Percentiles rank a stretch among this genome's conserved stretches.
Conservation (phyloP, 2,797 vertebrate species). For the Oryzias dopingdopingensis region DNA sequence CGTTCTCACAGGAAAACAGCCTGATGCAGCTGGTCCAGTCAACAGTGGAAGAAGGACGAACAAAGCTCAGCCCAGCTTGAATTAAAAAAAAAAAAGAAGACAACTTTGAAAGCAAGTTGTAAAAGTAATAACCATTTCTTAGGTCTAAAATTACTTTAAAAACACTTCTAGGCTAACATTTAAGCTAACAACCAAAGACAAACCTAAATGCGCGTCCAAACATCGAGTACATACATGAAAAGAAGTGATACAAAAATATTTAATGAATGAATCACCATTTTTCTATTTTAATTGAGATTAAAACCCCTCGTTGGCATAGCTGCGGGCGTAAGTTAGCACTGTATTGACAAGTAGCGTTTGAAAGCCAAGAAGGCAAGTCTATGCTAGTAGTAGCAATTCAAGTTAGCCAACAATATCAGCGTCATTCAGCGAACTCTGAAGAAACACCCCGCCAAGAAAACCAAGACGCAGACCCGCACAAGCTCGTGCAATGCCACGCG, state of each 20-base stretch:
- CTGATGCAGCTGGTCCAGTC: constrained; percentile 18
- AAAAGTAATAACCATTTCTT: too few species aligned
- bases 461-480: neutral
- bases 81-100: neutral
- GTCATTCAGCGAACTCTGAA: constrained; percentile 12
- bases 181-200: neutral
- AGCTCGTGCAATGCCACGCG: fast-evolving
- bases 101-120: neutral
- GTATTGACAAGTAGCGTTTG: neutral
- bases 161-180: too few species aligned
- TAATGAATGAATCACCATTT: too few species aligned
- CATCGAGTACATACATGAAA: neutral
- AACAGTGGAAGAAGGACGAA: constrained; percentile 21
- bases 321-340: neutral
- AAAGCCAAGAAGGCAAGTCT: neutral
- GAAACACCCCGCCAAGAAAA: neutral
- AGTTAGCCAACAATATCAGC: constrained; percentile 50
- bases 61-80: constrained; percentile 7
- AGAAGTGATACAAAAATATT: neutral
- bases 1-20: constrained; percentile 44
- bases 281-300: too few species aligned
- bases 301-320: neutral
- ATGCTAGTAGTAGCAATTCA: constrained; percentile 40
- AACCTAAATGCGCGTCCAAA: neutral
- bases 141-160: too few species aligned